Percentiles rank a stretch among this genome's conserved stretches.
phyloP scores from a whole-genome alignment of 2,797 vertebrate species.

The Heterohyrax brucei region DNA sequence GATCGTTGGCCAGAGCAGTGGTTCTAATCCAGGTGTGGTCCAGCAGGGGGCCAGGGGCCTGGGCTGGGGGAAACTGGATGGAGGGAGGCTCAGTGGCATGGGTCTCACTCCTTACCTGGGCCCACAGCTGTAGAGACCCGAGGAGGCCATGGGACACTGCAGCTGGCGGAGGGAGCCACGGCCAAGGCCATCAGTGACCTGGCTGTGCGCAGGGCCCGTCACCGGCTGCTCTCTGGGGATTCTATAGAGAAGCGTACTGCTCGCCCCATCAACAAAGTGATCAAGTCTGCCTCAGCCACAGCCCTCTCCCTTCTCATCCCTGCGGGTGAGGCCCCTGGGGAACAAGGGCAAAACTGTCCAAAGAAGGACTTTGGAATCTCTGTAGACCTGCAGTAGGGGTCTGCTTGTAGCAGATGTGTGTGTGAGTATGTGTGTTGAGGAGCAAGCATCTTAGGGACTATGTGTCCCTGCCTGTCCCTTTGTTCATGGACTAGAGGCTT shows the following conservation, averaged over 20 bases:
- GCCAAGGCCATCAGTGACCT: conserved; percentile 98
- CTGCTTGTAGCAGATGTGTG: not conserved
- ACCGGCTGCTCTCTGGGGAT: conserved; percentile 97
- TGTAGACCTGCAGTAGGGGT: not conserved
- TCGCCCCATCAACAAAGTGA: conserved; percentile 97
- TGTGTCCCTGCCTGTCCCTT: not conserved
- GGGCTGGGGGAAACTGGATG: not conserved
- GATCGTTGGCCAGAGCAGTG: conserved; percentile 87
- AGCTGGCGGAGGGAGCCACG: conserved; percentile 88
- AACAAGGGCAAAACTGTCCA: not conserved
- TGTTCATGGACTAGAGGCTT: not conserved
- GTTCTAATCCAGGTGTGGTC: conserved; percentile 76
- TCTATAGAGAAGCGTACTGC: conserved; percentile 94
- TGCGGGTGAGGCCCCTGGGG: conserved; percentile 92
- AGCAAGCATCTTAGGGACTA: not conserved
- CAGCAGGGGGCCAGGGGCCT: not conserved
- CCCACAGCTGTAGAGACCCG: conserved; percentile 89
- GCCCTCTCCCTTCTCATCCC: conserved; percentile 98
- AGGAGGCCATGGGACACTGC: conserved; percentile 85
- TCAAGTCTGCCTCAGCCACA: conserved; percentile 98
- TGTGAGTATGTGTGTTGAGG: not conserved
- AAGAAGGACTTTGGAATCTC: not conserved
- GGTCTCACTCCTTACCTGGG: conserved; percentile 88
- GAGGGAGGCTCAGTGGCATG: not conserved
- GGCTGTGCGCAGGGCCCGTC: conserved; percentile 97